Evolutionary conservation across 2,797 vertebrate species (phyloP), one percentile per base, ranked within the genome.

Genomic region (Crypturellus tataupa): DNA sequence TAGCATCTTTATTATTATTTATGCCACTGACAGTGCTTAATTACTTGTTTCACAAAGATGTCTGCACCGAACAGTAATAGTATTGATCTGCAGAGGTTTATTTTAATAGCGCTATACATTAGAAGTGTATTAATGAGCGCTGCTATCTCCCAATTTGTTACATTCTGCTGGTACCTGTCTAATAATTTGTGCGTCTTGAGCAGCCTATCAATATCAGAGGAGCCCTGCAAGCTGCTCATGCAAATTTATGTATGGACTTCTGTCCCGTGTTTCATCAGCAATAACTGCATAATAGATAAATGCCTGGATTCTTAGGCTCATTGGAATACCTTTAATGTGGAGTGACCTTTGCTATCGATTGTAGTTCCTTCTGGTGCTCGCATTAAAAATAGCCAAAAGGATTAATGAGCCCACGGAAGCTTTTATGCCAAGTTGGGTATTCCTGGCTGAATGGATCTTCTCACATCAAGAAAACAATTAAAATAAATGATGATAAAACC

Each of bases 311-410:
- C 93, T 95, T 84, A 91, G 93, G 40, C 58, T 92, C 81, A 69
- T 19, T 83, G 60, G 35, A 93, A 93, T 84, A 84, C 40, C 95
- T 96, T 88, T 96, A 94, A 92, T 82, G 37, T 80, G 62, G 94
- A 59, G 14, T 87, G 88, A 92, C 59, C 90, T 96, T 96, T 78
- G 62, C 19, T 70, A 94, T 70, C 11, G 64, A 97, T 89, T 96
- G n/a, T 18, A 87, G 42, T 83, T 94, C 33, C 65, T 94, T 91
- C 83, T 87, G 58, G 39, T 80, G 51, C 35, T 80, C 94, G 16
- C n/a, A 95, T 92, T 90, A 76, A 97, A 96, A 96, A 80, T 83
- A 95, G 83, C 55, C 82, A 31, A 81, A 93, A 94, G 44, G 39
- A 95, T 94, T 96, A 90, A 95, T 92, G 64, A 94, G 17, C 63